These are phyloP conservation scores for Dolichomitus sp. DNA, from an alignment of 2,888 invertebrate species.

Conservation along the genomic window DNA sequence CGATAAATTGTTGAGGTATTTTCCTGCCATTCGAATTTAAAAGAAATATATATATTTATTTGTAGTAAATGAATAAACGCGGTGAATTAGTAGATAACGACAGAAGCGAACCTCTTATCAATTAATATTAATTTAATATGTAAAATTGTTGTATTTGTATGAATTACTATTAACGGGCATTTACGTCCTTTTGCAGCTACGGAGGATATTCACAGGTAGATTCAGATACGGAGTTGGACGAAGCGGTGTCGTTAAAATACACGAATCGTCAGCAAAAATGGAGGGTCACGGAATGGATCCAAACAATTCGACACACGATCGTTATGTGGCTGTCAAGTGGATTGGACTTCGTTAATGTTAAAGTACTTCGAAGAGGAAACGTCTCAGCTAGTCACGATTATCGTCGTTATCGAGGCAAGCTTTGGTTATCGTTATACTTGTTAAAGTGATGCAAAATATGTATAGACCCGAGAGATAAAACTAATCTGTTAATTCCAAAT, in stretches of 20 bases:
- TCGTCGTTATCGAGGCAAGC: constrained; percentile 73
- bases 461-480: neutral
- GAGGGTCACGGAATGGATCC: constrained; percentile 70
- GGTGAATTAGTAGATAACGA: no score
- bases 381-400: constrained; percentile 74
- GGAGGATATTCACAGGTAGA: constrained; percentile 72
- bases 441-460: neutral
- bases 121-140: neutral
- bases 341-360: constrained; percentile 74
- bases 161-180: neutral
- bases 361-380: constrained; percentile 71
- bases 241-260: constrained; percentile 67
- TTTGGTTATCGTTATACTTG: constrained; percentile 4
- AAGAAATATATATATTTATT: no score
- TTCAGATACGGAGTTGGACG: constrained; percentile 80
- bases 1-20: no score
- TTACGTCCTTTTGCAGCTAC: constrained; percentile 62
- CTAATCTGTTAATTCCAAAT: neutral
- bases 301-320: constrained; percentile 69
- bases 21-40: no score
- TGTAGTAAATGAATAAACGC: no score
- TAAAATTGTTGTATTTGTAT: neutral
- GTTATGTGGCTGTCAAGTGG: constrained; percentile 71
- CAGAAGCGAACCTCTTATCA: neutral
- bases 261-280: constrained; percentile 66